phyloP scores from a whole-genome alignment of 1,140 invertebrate genomes.

The Apocrypta bakeri region DNA sequence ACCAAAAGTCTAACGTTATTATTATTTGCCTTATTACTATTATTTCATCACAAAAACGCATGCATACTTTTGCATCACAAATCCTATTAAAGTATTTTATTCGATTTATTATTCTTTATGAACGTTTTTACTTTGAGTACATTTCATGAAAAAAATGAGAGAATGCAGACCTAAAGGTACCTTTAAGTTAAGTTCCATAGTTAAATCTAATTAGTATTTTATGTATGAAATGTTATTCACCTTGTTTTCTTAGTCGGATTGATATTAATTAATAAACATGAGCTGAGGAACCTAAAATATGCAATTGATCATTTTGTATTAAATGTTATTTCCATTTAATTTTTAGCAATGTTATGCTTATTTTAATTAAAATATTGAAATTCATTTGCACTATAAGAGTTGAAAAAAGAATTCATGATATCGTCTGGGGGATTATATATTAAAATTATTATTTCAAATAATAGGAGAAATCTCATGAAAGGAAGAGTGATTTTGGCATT shows the following conservation, averaged over 20 bases:
- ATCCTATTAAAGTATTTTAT: too few relatives aligned
- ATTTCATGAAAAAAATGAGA: background rate
- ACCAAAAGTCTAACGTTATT: background rate
- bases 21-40: background rate
- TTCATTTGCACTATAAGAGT: background rate
- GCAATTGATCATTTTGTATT: background rate
- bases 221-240: background rate
- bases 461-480: background rate
- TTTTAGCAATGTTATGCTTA: too few relatives aligned
- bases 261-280: background rate
- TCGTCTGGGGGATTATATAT: background rate
- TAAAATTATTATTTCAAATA: background rate
- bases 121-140: background rate
- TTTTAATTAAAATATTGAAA: background rate
- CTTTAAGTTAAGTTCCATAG: background rate
- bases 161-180: background rate
- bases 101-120: background rate
- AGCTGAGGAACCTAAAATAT: background rate
- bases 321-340: constrained; percentile 3
- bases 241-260: background rate
- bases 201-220: background rate
- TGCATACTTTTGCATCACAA: too few relatives aligned
- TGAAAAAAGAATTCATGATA: background rate
- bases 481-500: background rate
- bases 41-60: background rate